Conservation (phyloP, 2,113 vertebrate genomes). For the Ceyx cyanopectus region DNA sequence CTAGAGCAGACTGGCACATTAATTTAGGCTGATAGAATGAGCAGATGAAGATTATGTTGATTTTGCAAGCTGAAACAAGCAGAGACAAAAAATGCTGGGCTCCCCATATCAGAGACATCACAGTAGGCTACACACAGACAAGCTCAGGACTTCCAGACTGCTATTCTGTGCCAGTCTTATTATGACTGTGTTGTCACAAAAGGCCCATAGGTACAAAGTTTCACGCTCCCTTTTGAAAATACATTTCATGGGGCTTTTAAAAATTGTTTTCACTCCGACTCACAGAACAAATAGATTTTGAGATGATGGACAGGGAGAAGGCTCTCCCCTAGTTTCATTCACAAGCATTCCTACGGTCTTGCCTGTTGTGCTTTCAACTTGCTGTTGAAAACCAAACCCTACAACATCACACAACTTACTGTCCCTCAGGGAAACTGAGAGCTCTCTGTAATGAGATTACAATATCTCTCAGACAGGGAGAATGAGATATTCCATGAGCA, state of each 20-base stretch:
- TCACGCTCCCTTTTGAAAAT: neutral
- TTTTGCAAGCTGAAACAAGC: constrained; percentile 24
- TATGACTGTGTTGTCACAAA: neutral
- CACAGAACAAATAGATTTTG: neutral
- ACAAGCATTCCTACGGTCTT: neutral
- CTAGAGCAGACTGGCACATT: constrained; percentile 4
- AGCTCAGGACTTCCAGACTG: neutral
- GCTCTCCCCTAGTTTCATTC: neutral
- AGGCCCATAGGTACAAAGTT: neutral
- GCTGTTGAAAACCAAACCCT: neutral
- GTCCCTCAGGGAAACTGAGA: neutral
- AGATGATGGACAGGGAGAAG: neutral
- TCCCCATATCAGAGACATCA: neutral
- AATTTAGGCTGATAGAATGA: neutral
- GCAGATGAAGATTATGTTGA: constrained; percentile 26
- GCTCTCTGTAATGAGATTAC: neutral
- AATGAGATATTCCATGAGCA: neutral
- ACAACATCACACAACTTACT: neutral
- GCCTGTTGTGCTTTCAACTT: neutral
- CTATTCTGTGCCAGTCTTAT: neutral
- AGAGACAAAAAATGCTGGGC: neutral
- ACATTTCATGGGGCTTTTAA: rapidly evolving
- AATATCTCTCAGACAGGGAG: neutral
- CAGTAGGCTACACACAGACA: neutral
- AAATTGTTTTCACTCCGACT: neutral